Conservation (phyloP, 2,113 vertebrate species). For the Haemorhous mexicanus region DNA sequence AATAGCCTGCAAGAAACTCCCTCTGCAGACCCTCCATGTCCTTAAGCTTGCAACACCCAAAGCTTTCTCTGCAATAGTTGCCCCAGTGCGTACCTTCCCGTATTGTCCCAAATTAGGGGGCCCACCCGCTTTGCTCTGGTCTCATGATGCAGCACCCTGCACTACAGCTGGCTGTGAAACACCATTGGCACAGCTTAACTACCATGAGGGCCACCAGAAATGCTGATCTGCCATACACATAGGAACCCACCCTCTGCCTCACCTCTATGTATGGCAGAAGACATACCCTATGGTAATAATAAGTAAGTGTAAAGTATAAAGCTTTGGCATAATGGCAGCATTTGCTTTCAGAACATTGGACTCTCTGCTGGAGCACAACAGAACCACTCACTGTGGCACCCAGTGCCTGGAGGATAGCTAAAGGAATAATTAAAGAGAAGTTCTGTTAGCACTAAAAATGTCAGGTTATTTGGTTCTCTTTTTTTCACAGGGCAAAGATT, state of each 20-base stretch:
- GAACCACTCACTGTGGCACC: background rate
- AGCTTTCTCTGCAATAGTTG: background rate
- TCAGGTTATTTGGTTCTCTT: background rate
- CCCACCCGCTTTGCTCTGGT: background rate
- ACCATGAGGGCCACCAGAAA: background rate
- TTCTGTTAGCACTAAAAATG: conserved; percentile 54
- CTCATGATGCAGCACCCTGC: background rate
- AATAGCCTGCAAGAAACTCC: background rate
- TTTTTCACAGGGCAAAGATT: conserved; percentile 66
- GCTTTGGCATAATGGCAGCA: background rate
- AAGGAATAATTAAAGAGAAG: conserved; percentile 58
- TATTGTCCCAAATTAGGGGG: background rate
- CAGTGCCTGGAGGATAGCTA: background rate
- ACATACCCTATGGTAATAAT: background rate
- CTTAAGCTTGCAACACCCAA: background rate
- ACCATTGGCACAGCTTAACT: background rate
- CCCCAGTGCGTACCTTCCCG: background rate
- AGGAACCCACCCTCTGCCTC: background rate
- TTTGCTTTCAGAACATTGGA: background rate
- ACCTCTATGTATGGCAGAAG: background rate
- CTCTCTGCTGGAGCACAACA: background rate
- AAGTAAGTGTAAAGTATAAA: background rate
- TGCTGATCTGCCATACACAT: rapidly evolving
- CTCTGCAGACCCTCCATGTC: background rate
- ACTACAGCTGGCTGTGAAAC: rapidly evolving